Percentiles rank a stretch among this genome's conserved stretches.
Conservation (phyloP, 2,888 invertebrate genomes). For the Chorisops tibialis region DNA sequence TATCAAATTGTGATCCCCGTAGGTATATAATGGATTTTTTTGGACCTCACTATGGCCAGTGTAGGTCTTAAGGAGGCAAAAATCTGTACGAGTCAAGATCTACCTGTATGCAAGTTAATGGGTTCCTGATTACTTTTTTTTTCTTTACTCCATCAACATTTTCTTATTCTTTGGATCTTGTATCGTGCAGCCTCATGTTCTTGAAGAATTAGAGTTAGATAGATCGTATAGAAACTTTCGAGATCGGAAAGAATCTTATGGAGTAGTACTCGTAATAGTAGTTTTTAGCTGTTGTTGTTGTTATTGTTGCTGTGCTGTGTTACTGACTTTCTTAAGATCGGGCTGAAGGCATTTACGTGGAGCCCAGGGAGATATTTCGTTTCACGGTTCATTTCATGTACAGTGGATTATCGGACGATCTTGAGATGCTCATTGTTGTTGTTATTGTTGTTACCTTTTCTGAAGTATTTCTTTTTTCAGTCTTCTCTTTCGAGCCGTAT, state of each 20-base stretch:
- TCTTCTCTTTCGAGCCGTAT: neutral
- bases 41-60: neutral
- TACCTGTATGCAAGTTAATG: constrained; percentile 29
- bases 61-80: neutral
- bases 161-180: too few relatives aligned
- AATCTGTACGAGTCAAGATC: constrained; percentile 5
- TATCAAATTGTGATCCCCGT: constrained; percentile 12
- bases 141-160: neutral
- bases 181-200: too few relatives aligned
- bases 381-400: constrained; percentile 33
- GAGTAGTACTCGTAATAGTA: too few relatives aligned
- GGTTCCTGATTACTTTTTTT: constrained; percentile 30
- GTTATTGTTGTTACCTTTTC: constrained; percentile 16
- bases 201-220: too few relatives aligned
- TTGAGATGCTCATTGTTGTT: constrained; percentile 21
- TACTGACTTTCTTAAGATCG: too few relatives aligned
- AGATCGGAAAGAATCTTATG: too few relatives aligned
- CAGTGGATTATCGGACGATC: constrained; percentile 29
- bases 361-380: constrained; percentile 27
- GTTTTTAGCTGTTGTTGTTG: too few relatives aligned
- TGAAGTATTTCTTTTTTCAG: constrained; percentile 3
- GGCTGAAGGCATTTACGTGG: neutral
- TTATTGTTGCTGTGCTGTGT: too few relatives aligned
- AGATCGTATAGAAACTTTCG: too few relatives aligned
- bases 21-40: constrained; percentile 14